phyloP scores from a whole-genome alignment of 2,113 vertebrate species.

The Nesospiza acunhae region DNA sequence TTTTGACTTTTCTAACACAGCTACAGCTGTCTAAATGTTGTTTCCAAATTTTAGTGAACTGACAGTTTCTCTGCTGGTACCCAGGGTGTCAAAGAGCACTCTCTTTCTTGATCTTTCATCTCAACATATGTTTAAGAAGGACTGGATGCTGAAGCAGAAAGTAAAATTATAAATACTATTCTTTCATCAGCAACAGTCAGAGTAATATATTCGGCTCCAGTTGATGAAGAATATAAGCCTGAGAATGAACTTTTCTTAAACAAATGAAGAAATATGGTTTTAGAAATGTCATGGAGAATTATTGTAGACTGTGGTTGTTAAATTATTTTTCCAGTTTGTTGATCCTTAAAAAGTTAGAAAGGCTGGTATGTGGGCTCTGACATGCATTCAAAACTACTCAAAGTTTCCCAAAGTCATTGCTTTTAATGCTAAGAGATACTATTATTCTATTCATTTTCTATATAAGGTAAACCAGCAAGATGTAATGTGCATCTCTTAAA shows the following conservation, averaged over 20 bases:
- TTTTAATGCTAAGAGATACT: neutral
- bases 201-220: neutral
- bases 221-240: neutral
- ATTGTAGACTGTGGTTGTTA: neutral
- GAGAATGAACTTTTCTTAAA: neutral
- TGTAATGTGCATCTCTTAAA: neutral
- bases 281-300: neutral
- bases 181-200: neutral
- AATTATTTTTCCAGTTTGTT: neutral
- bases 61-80: neutral
- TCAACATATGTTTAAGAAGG: neutral
- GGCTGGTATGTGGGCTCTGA: neutral
- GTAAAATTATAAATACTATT: neutral
- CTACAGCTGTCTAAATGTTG: neutral
- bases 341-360: neutral
- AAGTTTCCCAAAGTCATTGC: neutral
- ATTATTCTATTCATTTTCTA: neutral
- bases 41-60: neutral
- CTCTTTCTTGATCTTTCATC: neutral
- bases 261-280: neutral
- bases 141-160: neutral
- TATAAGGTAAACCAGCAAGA: neutral
- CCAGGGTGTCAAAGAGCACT: neutral
- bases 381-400: neutral
- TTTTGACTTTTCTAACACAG: neutral